Evolutionary conservation across 1,140 invertebrate species (phyloP).

Genomic region (Ganaspis sp.): DNA sequence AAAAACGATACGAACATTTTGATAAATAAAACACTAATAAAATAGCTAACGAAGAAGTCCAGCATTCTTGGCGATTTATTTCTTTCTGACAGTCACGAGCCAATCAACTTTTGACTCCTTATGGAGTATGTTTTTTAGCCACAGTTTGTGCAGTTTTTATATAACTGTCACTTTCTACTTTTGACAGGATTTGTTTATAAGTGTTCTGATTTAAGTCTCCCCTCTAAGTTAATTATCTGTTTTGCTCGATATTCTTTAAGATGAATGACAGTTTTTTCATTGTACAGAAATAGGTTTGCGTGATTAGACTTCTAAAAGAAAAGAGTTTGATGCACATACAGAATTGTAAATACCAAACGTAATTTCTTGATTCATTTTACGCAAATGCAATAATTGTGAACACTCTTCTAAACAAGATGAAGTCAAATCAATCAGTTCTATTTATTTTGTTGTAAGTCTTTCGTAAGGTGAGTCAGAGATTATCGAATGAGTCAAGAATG

Average conservation of each 20-base stretch:
- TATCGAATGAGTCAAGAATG: constrained; percentile 27
- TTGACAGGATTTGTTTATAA: constrained; percentile 3
- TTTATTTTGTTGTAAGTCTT: constrained; percentile 25
- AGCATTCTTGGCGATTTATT: constrained; percentile 57
- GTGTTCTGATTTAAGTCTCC: not conserved
- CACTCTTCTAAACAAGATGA: not conserved
- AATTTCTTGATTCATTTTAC: constrained; percentile 61
- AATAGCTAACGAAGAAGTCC: constrained; percentile 65
- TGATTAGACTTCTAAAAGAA: not conserved
- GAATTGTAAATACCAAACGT: constrained; percentile 28
- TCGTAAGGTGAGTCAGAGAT: constrained; percentile 27
- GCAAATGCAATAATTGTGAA: constrained; percentile 46
- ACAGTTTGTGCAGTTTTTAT: not conserved
- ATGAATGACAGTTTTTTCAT: constrained; percentile 19
- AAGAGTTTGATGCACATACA: constrained; percentile 18
- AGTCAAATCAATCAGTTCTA: not conserved
- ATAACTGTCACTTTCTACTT: not conserved
- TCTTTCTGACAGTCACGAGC: constrained; percentile 40
- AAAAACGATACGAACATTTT: constrained; percentile 66
- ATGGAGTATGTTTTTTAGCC: too few relatives aligned
- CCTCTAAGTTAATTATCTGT: not conserved
- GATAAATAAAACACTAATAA: constrained; percentile 69
- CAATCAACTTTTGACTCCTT: too few relatives aligned
- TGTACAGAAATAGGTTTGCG: constrained; percentile 16
- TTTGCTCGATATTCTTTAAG: not conserved